Evolutionary conservation across 1,140 invertebrate genomes (phyloP).

Genomic region (Caenorhabditis inopinata): DNA sequence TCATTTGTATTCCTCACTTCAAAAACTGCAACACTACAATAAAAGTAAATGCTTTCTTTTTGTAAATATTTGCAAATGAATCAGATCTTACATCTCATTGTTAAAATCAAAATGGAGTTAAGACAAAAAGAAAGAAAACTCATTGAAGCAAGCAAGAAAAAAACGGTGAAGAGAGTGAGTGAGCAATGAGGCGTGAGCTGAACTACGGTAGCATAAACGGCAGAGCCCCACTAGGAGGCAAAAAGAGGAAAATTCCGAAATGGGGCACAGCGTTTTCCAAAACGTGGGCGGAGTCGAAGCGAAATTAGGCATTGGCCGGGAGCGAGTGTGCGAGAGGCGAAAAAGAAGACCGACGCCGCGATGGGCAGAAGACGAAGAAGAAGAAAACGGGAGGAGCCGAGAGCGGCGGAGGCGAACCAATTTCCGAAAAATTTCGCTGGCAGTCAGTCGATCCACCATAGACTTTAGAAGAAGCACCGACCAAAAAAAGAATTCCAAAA

Average conservation of each 20-base stretch:
- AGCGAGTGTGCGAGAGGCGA: neutral
- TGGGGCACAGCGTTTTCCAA: neutral
- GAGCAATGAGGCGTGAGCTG: too few species aligned
- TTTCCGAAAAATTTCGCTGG: slow-evolving; percentile 31
- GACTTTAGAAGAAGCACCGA: neutral
- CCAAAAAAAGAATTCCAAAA: neutral
- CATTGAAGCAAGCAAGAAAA: too few species aligned
- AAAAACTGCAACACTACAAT: too few species aligned
- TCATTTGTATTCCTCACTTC: too few species aligned
- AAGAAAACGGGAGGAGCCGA: too few species aligned
- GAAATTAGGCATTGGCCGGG: slow-evolving; percentile 7
- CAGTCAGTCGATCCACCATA: neutral
- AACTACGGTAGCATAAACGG: neutral
- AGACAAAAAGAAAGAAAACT: too few species aligned
- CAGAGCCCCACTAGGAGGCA: neutral
- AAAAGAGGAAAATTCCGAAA: neutral
- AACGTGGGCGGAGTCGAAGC: neutral
- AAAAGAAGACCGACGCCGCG: neutral
- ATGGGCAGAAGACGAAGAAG: too few species aligned
- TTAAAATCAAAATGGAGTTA: too few species aligned
- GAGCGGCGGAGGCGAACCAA: neutral
- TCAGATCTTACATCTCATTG: too few species aligned
- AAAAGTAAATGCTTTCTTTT: too few species aligned
- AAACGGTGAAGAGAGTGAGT: too few species aligned
- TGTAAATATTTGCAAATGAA: too few species aligned